Percentiles rank a stretch among this genome's conserved stretches.
These are phyloP conservation scores for Centropristis striata DNA, from an alignment of 2,113 vertebrate species.

Conservation along the genomic window DNA sequence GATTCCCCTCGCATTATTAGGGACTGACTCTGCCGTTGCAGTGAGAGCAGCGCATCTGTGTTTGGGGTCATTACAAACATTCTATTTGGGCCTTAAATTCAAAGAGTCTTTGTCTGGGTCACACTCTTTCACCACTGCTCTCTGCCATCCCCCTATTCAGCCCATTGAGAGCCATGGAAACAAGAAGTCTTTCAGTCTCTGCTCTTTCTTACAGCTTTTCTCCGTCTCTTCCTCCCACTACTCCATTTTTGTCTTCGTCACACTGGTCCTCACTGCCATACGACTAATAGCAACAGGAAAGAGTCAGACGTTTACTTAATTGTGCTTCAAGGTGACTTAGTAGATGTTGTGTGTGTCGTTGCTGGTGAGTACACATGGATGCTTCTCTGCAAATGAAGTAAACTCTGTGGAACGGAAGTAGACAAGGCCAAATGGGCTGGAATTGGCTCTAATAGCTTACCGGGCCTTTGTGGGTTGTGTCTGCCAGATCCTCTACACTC, in stretches of 20 bases:
- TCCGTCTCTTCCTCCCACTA: slow-evolving; percentile 57
- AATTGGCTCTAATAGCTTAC: slow-evolving; percentile 76
- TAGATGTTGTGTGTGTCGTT: slow-evolving; percentile 29
- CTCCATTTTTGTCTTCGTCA: slow-evolving; percentile 50
- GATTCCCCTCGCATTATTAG: slow-evolving; percentile 72
- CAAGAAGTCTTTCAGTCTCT: slow-evolving; percentile 75
- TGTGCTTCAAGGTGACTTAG: slow-evolving; percentile 82
- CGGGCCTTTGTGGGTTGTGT: slow-evolving; percentile 49
- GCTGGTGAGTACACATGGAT: slow-evolving; percentile 46
- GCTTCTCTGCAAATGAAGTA: slow-evolving; percentile 74
- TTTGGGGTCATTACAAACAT: slow-evolving; percentile 77
- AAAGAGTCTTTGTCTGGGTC: slow-evolving; percentile 80
- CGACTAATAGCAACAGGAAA: slow-evolving; percentile 67
- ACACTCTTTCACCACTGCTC: slow-evolving; percentile 75
- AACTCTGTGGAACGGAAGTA: slow-evolving; percentile 70
- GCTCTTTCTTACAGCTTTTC: slow-evolving; percentile 60
- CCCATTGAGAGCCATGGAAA: slow-evolving; percentile 78
- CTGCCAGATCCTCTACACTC: slow-evolving; percentile 63
- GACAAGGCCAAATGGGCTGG: slow-evolving; percentile 79
- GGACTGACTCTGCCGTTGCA: slow-evolving; percentile 57
- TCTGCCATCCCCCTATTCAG: slow-evolving; percentile 75
- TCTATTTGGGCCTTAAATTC: slow-evolving; percentile 75
- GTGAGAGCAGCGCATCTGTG: slow-evolving; percentile 70
- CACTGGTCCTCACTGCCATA: slow-evolving; percentile 38
- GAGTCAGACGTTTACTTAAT: slow-evolving; percentile 80